Base-by-base conservation (phyloP, 2,888 invertebrate species). In the Lacanobia oleracea region DNA sequence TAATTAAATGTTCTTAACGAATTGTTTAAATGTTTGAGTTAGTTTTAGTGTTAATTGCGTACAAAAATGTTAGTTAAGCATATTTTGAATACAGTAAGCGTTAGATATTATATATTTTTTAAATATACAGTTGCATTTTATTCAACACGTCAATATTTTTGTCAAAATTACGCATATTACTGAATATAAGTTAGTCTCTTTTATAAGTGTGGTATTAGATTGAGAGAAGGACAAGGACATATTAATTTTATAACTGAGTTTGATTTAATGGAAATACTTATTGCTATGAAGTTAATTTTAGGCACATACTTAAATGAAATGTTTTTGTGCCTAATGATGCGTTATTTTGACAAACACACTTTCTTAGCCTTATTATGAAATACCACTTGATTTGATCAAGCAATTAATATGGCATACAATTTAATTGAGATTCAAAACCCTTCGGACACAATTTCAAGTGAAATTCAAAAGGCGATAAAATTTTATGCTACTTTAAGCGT, bases 11-110 rank as follows among this genome's bases (percentile, higher is more conserved):
- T 57, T n/a, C 18, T 2, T 45, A 37, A 62, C 2, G 40, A 40
- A 18, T 14, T 45, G 50, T 45, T 0, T 21, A 40, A 64, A 40
- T 27, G 0, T 65, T 56, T 68, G 21, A 33, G 23, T 74, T 65
- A 54, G 23, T 50, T 63, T 65, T 9, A 14, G 61, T 57, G 75
- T 82, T 85, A 87, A 70, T 81, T 68, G 76, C 80, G 77, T 75
- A 76, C 62, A 67, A 77, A 59, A 75, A 70, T 77, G 82, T 87
- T 85, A 87, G 79, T 84, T 16, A 87, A 87, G 87, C 87, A 67
- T 70, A 80, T 70, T 67, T 27, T 50, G 72, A 71, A 77, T 64
- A 54, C 33, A 80, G 56, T 43, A 82, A 82, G 83, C 84, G 40
- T 79, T 79, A 48, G 12, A 65, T 23, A 3, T 33, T 33, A 33